Evolutionary conservation across 2,113 vertebrate genomes (phyloP).

Genomic region (Pteruthius melanotis): DNA sequence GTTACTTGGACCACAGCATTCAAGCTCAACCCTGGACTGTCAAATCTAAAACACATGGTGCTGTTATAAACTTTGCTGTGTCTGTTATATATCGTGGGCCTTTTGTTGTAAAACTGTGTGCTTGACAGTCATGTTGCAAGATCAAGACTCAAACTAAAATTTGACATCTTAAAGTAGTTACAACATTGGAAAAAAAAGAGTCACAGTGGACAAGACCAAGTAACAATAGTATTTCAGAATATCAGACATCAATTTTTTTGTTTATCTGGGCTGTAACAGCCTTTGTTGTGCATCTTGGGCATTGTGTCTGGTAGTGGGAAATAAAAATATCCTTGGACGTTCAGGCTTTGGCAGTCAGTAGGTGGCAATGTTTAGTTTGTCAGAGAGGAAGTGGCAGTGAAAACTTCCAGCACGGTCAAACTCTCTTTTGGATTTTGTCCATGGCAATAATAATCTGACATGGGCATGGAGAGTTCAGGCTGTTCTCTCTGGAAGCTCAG

Average conservation of each 20-base stretch:
- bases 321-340: neutral
- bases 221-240: neutral
- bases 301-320: neutral
- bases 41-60: neutral
- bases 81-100: neutral
- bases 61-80: neutral
- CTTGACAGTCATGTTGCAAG: neutral
- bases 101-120: neutral
- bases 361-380: constrained; percentile 58
- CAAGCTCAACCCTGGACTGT: neutral
- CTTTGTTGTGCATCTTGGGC: neutral
- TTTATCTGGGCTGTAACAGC: neutral
- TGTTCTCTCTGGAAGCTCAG: neutral
- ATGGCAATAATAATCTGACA: neutral
- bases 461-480: neutral
- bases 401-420: neutral
- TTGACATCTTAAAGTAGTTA: neutral
- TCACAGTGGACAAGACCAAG: neutral
- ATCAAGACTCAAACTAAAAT: neutral
- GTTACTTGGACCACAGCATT: neutral
- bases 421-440: neutral
- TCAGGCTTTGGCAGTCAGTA: neutral
- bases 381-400: neutral
- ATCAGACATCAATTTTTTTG: neutral
- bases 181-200: neutral